A percentile compares a stretch with the other conserved stretches of the same genome.
Conservation (phyloP, 2,797 vertebrate species). For the Euphonia xanthogaster region DNA sequence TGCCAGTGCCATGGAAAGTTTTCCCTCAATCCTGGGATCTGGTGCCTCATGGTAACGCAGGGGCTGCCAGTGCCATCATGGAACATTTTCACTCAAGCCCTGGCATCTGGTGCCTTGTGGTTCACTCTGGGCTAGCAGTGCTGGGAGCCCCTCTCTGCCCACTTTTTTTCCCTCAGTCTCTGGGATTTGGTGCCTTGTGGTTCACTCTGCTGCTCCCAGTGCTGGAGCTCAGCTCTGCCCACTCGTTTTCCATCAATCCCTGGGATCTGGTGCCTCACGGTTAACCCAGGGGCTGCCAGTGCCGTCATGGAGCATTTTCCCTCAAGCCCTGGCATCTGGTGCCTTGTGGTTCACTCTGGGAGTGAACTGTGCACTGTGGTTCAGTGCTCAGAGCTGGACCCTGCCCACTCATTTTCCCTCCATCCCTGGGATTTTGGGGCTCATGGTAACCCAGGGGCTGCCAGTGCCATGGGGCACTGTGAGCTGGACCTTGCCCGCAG, state of each 20-base stretch:
- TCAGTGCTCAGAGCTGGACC: no score
- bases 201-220: neutral
- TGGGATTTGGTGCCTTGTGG: neutral
- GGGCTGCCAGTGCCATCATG: neutral
- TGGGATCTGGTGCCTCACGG: no score
- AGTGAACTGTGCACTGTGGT: no score
- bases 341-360: neutral
- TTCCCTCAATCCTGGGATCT: neutral
- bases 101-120: neutral
- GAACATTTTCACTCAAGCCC: neutral
- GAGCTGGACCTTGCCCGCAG: neutral
- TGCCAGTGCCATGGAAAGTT: neutral
- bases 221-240: neutral
- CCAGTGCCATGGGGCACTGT: neutral
- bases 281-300: neutral
- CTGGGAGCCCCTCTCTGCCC: neutral
- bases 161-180: neutral
- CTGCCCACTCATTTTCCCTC: neutral
- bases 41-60: neutral
- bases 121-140: neutral
- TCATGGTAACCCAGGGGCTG: fast-evolving
- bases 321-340: neutral
- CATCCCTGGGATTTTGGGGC: neutral
- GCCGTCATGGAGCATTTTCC: neutral
- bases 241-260: neutral